Conservation (phyloP, 2,888 invertebrate genomes). For the Tenthredo distinguenda region DNA sequence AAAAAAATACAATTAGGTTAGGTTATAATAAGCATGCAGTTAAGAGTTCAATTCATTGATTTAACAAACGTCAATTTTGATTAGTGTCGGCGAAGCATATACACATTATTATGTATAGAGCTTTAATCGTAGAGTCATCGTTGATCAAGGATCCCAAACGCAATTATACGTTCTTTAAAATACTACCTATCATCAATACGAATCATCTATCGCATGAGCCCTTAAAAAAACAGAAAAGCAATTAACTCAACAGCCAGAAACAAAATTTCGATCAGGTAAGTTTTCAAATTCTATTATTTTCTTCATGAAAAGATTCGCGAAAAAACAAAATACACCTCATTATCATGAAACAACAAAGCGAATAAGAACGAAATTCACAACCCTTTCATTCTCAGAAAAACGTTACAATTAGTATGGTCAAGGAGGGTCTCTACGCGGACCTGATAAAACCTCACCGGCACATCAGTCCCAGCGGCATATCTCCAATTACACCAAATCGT, state of each 20-base stretch:
- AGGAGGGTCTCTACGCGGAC: slow-evolving; percentile 33
- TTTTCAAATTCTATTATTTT: not conserved
- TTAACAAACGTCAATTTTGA: slow-evolving; percentile 33
- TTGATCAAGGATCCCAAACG: not conserved
- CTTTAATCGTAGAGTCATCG: not conserved
- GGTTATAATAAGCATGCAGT: not conserved
- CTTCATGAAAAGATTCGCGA: not conserved
- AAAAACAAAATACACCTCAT: not conserved
- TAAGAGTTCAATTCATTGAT: slow-evolving; percentile 24
- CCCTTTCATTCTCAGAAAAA: not conserved
- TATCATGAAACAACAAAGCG: not conserved
- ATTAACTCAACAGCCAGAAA: not conserved
- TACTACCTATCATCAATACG: too few relatives aligned
- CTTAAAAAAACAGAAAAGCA: not conserved
- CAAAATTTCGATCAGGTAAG: not conserved
- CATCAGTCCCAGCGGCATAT: not conserved
- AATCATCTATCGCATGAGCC: too few relatives aligned
- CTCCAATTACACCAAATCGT: slow-evolving; percentile 22
- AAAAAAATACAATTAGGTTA: not conserved
- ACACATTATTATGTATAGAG: not conserved
- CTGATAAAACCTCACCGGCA: not conserved
- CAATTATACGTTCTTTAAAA: not conserved
- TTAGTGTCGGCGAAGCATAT: not conserved
- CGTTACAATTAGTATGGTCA: slow-evolving; percentile 34
- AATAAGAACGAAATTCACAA: not conserved